phyloP scores from a whole-genome alignment of 2,797 vertebrate species.

The Takifugu rubripes region DNA sequence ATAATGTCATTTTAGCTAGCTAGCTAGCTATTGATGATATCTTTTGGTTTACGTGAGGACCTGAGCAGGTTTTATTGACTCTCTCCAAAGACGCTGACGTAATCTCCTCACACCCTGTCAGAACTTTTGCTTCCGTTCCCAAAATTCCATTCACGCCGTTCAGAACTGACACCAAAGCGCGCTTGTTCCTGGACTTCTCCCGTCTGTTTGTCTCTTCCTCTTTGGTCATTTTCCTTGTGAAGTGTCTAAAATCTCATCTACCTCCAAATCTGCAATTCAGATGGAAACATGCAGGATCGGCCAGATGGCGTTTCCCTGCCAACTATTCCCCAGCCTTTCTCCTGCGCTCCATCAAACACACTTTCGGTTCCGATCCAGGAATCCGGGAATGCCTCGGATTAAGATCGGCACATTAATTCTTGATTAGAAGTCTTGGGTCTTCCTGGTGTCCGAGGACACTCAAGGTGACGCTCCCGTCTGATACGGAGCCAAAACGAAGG shows the following conservation, averaged over 20 bases:
- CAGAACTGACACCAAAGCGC: constrained; percentile 9
- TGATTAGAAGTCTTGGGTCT: constrained; percentile 2
- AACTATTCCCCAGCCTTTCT: constrained; percentile 56
- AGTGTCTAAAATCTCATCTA: constrained; percentile 50
- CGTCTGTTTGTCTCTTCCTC: constrained; percentile 34
- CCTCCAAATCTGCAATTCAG: constrained; percentile 72
- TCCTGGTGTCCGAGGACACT: neutral
- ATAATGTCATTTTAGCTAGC: no score
- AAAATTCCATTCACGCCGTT: constrained; percentile 1
- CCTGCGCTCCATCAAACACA: constrained; percentile 45
- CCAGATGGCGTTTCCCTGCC: constrained; percentile 70
- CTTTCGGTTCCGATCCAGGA: constrained; percentile 60
- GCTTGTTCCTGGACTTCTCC: neutral
- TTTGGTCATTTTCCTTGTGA: constrained; percentile 46
- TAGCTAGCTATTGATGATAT: no score
- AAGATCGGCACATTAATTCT: constrained; percentile 52
- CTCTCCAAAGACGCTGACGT: no score
- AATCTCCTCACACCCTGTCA: neutral
- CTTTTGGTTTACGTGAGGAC: no score
- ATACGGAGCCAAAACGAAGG: constrained; percentile 15
- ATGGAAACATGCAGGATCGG: constrained; percentile 64
- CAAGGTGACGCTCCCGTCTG: neutral
- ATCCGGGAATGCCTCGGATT: constrained; percentile 57
- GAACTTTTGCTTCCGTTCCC: neutral
- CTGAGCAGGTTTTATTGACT: no score